Evolutionary conservation across 2,888 invertebrate species (phyloP).

Genomic region (Leistus spinibarbis): DNA sequence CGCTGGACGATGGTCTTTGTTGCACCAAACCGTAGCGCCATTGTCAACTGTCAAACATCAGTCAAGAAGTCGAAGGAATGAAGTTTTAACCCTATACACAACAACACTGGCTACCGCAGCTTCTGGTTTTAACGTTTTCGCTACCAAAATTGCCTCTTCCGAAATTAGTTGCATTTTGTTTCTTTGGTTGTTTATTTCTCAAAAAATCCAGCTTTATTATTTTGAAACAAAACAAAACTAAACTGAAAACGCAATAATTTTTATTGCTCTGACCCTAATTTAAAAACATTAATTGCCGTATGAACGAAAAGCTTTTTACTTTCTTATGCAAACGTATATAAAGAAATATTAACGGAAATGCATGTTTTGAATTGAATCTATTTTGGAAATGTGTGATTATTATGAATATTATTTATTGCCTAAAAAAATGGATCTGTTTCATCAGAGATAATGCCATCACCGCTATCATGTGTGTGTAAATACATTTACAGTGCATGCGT

Average conservation of each 20-base stretch:
- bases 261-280: no score
- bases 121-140: background rate
- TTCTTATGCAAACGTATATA: no score
- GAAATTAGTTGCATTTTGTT: background rate
- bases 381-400: background rate
- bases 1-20: conserved; percentile 36
- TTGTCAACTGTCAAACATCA: conserved; percentile 46
- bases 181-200: no score
- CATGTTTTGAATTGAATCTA: background rate
- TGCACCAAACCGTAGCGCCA: conserved; percentile 43
- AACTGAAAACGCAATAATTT: no score
- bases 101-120: background rate
- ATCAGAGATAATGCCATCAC: background rate
- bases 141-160: background rate
- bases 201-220: no score
- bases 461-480: background rate
- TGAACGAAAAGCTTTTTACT: no score
- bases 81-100: conserved; percentile 39
- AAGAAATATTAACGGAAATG: no score
- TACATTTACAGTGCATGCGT: background rate
- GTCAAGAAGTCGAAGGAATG: conserved; percentile 42
- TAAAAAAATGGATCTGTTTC: no score
- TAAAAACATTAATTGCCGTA: no score
- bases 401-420: background rate
- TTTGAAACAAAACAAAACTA: no score